Percentiles rank a stretch among this genome's conserved stretches.
Evolutionary conservation across 2,888 invertebrate genomes (phyloP).

Genomic region (Noctuana brunneofusca): DNA sequence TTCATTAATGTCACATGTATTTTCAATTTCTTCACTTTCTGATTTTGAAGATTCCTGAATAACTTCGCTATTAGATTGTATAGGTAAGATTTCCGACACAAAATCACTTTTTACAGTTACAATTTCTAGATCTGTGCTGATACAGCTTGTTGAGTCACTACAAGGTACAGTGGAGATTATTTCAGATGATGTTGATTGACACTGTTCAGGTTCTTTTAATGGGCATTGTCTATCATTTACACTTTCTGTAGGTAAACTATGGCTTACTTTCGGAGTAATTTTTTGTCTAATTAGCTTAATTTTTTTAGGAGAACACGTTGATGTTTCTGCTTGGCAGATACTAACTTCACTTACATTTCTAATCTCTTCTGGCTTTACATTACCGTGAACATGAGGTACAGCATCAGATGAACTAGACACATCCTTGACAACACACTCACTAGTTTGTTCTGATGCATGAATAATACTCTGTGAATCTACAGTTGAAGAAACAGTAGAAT

Average conservation of each 20-base stretch:
- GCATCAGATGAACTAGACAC: constrained; percentile 79
- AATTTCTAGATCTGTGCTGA: constrained; percentile 42
- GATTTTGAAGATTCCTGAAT: constrained; percentile 23
- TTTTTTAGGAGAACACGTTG: constrained; percentile 71
- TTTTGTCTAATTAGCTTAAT: constrained; percentile 77
- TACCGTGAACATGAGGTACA: constrained; percentile 64
- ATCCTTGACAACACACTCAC: constrained; percentile 68
- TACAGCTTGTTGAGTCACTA: constrained; percentile 45
- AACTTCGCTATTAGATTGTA: constrained; percentile 24
- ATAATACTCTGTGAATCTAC: constrained; percentile 64
- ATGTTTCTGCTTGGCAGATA: constrained; percentile 79
- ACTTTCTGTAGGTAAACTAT: constrained; percentile 47
- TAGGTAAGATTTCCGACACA: neutral
- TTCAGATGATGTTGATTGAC: constrained; percentile 68
- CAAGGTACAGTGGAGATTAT: constrained; percentile 45
- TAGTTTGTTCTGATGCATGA: constrained; percentile 52
- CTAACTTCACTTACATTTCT: constrained; percentile 75
- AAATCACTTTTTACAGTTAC: constrained; percentile 19
- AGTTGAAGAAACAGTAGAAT: constrained; percentile 76
- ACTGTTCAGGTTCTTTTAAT: constrained; percentile 54
- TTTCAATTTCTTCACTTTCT: constrained; percentile 17
- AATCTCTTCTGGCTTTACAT: constrained; percentile 71
- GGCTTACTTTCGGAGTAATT: constrained; percentile 52
- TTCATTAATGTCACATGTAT: constrained; percentile 15
- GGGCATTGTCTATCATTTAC: constrained; percentile 43